Percentiles rank a stretch among this genome's conserved stretches.
Conservation (phyloP, 2,888 invertebrate genomes). For the Cremastinae sp. region DNA sequence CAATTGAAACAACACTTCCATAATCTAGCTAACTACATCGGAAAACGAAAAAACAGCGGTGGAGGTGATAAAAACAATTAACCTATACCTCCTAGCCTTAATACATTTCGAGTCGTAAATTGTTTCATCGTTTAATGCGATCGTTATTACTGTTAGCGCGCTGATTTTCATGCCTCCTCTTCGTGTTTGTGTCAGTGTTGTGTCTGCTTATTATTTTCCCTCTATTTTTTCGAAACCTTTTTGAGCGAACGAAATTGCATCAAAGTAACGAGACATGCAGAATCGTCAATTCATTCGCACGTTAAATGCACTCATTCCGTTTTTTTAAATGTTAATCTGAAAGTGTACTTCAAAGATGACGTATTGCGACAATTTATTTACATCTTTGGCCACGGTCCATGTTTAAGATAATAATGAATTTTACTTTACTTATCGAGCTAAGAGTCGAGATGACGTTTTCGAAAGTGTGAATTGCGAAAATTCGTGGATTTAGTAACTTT, state of each 20-base stretch:
- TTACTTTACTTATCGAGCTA: not conserved
- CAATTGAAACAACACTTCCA: conserved; percentile 53
- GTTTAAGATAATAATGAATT: conserved; percentile 28
- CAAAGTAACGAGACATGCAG: conserved; percentile 33
- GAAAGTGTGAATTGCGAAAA: conserved; percentile 4
- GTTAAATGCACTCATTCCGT: conserved; percentile 23
- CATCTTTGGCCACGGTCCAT: conserved; percentile 57
- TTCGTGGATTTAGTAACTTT: not conserved
- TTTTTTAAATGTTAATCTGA: conserved; percentile 22
- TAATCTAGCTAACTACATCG: conserved; percentile 45
- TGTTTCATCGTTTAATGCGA: conserved; percentile 48
- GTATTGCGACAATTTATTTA: conserved; percentile 48
- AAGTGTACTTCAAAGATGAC: conserved; percentile 44
- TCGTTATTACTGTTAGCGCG: conserved; percentile 39
- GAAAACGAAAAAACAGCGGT: conserved; percentile 43
- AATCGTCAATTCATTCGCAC: conserved; percentile 38
- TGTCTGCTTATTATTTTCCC: conserved; percentile 3
- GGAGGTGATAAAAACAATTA: conserved; percentile 57
- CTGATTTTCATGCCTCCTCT: no score
- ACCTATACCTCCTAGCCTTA: conserved; percentile 60
- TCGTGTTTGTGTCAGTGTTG: not conserved
- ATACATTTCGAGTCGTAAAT: conserved; percentile 28
- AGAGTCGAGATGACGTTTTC: not conserved
- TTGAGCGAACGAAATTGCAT: conserved; percentile 26
- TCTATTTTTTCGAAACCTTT: conserved; percentile 21